Percentiles rank a stretch among this genome's conserved stretches.
These are phyloP conservation scores for Spisula subtruncata DNA, from an alignment of 2,888 invertebrate genomes.

Conservation along the genomic window DNA sequence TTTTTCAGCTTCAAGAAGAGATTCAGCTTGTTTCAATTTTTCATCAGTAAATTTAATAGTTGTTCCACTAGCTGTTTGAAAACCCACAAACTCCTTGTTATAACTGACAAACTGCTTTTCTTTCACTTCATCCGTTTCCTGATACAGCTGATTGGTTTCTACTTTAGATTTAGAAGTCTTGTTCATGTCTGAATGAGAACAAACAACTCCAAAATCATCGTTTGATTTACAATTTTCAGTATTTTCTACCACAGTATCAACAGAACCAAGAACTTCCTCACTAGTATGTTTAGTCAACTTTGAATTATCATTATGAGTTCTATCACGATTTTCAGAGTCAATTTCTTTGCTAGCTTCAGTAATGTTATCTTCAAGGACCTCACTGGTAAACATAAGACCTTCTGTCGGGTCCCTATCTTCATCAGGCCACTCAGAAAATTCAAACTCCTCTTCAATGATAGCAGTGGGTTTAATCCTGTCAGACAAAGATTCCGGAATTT, in stretches of 20 bases:
- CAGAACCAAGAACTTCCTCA: background rate
- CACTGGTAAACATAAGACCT: background rate
- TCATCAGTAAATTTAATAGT: constrained; percentile 40
- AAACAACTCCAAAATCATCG: background rate
- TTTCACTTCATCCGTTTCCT: background rate
- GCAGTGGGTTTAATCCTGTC: background rate
- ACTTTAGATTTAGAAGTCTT: background rate
- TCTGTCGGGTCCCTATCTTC: constrained; percentile 46
- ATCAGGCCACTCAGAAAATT: constrained; percentile 60
- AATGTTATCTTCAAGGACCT: background rate
- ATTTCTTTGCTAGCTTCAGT: background rate
- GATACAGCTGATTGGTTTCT: background rate
- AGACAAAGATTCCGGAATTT: background rate
- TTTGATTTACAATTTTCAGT: background rate
- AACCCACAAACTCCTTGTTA: constrained; percentile 36
- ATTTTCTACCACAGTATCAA: background rate
- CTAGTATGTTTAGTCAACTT: no score
- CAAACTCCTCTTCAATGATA: constrained; percentile 45
- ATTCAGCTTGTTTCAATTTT: constrained; percentile 58
- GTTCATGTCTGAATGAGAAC: background rate
- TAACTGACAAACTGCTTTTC: background rate
- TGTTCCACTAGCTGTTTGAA: constrained; percentile 65
- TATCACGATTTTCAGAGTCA: background rate
- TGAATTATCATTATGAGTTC: background rate
- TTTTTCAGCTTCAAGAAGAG: constrained; percentile 32